phyloP scores from a whole-genome alignment of 2,888 invertebrate genomes.

The Lasioglossum zephyrum region DNA sequence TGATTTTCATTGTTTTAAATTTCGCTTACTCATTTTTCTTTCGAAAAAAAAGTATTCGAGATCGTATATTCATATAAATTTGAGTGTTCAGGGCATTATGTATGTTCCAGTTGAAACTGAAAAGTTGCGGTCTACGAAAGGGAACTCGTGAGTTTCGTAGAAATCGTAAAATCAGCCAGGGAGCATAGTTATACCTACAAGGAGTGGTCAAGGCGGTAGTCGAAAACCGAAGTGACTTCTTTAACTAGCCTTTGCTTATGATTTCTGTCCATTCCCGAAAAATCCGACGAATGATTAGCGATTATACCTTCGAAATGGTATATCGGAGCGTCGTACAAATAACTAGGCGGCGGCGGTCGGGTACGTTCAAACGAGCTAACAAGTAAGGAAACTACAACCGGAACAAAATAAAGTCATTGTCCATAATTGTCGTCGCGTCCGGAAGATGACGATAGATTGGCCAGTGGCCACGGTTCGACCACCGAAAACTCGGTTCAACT shows the following conservation, averaged over 20 bases:
- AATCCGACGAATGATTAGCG: conserved; percentile 65
- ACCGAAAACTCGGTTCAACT: neutral
- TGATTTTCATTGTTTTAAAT: no score
- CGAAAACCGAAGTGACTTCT: conserved; percentile 39
- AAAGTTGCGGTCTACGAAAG: conserved; percentile 33
- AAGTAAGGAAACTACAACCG: conserved; percentile 38
- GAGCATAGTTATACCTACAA: conserved; percentile 28
- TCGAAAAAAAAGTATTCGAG: neutral
- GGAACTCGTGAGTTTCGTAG: conserved; percentile 43
- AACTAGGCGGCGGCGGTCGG: conserved; percentile 72
- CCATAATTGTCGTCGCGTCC: conserved; percentile 56
- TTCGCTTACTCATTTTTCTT: no score
- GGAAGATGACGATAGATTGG: conserved; percentile 31
- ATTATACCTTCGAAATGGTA: conserved; percentile 64
- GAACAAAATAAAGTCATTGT: conserved; percentile 67
- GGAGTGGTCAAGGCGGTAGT: conserved; percentile 45
- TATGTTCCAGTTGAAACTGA: neutral
- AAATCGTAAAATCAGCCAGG: conserved; percentile 64
- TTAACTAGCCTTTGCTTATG: conserved; percentile 45
- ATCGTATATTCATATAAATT: neutral
- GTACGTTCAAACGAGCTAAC: conserved; percentile 60
- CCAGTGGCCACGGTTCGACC: conserved; percentile 36
- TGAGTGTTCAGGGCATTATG: neutral
- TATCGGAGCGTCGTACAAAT: conserved; percentile 67
- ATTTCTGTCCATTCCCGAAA: conserved; percentile 61